Conservation (phyloP, 2,797 vertebrate genomes). For the Melanotaenia pygmaea region DNA sequence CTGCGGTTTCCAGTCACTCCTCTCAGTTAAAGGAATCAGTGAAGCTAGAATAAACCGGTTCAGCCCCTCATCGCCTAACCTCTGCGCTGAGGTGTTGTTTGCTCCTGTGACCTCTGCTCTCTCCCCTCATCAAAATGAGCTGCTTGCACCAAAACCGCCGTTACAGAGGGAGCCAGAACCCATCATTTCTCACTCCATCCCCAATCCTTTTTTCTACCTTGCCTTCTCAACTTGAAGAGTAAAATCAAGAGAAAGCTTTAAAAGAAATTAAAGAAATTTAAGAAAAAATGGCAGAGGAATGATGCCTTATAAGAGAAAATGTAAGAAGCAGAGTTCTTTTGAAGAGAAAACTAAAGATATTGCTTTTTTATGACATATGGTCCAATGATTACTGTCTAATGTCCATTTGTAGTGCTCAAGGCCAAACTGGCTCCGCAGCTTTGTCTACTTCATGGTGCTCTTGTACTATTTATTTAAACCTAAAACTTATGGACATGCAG, state of each 20-base stretch:
- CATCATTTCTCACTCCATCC: slow-evolving; percentile 12
- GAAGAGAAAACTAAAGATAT: slow-evolving; percentile 11
- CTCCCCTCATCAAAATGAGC: slow-evolving; percentile 55
- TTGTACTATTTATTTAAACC: slow-evolving; percentile 8
- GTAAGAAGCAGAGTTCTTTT: neutral
- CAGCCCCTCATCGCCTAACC: slow-evolving; percentile 58
- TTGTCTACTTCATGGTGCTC: slow-evolving; percentile 12
- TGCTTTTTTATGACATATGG: slow-evolving; percentile 1
- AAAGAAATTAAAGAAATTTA: slow-evolving; percentile 8
- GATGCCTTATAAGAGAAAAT: neutral
- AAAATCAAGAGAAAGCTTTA: slow-evolving; percentile 9
- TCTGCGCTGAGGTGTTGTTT: slow-evolving; percentile 67
- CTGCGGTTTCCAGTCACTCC: slow-evolving; percentile 46
- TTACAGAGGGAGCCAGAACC: slow-evolving; percentile 40
- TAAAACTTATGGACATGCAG: slow-evolving; percentile 21
- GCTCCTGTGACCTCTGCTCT: slow-evolving; percentile 46
- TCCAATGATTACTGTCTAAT: slow-evolving; percentile 24
- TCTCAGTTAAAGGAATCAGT: slow-evolving; percentile 44
- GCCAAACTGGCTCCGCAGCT: slow-evolving; percentile 1
- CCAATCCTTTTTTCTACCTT: slow-evolving; percentile 9
- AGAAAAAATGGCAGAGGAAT: neutral
- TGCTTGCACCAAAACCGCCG: slow-evolving; percentile 42
- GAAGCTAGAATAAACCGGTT: slow-evolving; percentile 40
- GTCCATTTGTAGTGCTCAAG: slow-evolving; percentile 18
- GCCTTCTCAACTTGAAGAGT: slow-evolving; percentile 3